phyloP scores from a whole-genome alignment of 2,113 vertebrate species.

The Hystrix cristata region DNA sequence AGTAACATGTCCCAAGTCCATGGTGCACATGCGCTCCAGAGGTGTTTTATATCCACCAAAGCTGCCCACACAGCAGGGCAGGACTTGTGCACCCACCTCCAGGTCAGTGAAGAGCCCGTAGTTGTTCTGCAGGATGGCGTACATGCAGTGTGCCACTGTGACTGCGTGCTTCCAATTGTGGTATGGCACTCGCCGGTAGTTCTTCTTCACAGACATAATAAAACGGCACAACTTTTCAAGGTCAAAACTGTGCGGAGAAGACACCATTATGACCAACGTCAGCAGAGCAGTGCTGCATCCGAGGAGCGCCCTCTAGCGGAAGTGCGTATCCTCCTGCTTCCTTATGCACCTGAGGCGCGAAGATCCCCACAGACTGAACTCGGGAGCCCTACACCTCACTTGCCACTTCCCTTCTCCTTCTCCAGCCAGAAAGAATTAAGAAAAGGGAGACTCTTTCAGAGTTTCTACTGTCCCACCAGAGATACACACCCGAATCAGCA shows the following conservation, averaged over 20 bases:
- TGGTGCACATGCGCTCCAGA: rapidly evolving
- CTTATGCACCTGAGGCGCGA: rapidly evolving
- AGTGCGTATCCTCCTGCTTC: rapidly evolving
- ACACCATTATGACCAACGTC: neutral
- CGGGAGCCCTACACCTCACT: rapidly evolving
- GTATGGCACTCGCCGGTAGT: conserved; percentile 99
- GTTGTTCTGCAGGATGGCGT: conserved; percentile 95
- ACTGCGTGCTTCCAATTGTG: conserved; percentile 99
- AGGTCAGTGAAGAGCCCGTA: conserved; percentile 95
- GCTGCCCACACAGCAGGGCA: rapidly evolving
- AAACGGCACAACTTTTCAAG: conserved; percentile 98
- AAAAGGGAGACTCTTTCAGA: rapidly evolving
- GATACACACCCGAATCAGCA: rapidly evolving
- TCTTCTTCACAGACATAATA: conserved; percentile 99
- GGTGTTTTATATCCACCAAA: rapidly evolving
- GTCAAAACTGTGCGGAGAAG: conserved; percentile 92
- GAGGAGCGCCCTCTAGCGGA: neutral
- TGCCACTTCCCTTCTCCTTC: rapidly evolving
- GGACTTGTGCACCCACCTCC: conserved; percentile 90
- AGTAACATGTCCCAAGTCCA: rapidly evolving
- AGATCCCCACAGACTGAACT: neutral
- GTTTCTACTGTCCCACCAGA: neutral
- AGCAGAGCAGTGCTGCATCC: rapidly evolving
- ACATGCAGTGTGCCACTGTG: conserved; percentile 99
- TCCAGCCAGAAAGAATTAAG: neutral